Evolutionary conservation across 2,113 vertebrate species (phyloP).

Genomic region (Calidris pugnax): DNA sequence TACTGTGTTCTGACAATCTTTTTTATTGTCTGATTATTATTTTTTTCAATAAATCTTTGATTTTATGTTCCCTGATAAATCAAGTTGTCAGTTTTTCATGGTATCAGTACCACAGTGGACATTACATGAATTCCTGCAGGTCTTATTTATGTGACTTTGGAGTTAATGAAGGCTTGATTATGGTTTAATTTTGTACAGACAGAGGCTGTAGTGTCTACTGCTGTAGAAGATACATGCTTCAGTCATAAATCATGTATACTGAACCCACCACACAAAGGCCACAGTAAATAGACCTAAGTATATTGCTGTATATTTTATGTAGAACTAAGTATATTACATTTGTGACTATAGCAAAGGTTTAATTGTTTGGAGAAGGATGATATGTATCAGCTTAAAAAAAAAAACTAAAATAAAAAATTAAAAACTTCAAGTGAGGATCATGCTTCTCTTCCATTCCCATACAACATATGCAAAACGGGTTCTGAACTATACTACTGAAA

Average conservation of each 20-base stretch:
- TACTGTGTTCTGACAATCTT: neutral
- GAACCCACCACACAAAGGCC: rapidly evolving
- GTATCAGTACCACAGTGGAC: neutral
- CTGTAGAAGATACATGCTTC: neutral
- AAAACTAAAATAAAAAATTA: neutral
- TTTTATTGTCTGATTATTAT: neutral
- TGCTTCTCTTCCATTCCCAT: neutral
- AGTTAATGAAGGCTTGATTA: neutral
- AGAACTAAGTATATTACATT: neutral
- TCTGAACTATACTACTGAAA: neutral
- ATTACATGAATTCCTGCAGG: neutral
- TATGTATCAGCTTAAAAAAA: neutral
- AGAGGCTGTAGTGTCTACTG: neutral
- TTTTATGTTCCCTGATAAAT: neutral
- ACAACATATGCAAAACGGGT: neutral
- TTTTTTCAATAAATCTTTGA: neutral
- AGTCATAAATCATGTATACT: neutral
- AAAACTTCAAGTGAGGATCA: neutral
- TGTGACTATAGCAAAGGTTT: neutral
- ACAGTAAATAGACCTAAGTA: neutral
- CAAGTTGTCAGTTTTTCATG: neutral
- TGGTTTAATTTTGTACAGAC: neutral
- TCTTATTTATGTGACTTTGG: neutral
- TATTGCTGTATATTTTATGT: neutral
- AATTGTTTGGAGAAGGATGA: neutral